phyloP scores from a whole-genome alignment of 2,797 vertebrate genomes.

The Anabacerthia variegaticeps region DNA sequence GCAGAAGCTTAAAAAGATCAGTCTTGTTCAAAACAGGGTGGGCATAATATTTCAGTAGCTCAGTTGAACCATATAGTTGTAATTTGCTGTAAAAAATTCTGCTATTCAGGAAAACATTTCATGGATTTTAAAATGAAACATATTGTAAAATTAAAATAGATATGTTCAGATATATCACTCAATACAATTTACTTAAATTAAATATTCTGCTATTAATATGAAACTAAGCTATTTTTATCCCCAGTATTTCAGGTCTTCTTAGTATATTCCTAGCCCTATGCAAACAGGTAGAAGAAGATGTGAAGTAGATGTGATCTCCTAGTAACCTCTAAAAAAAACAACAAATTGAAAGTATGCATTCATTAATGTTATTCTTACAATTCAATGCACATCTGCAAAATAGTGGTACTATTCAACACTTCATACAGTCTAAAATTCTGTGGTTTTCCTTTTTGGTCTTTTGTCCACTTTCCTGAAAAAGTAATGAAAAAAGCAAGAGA shows the following conservation, averaged over 20 bases:
- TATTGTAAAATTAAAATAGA: neutral
- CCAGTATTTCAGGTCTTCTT: neutral
- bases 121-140: neutral
- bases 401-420: neutral
- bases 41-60: neutral
- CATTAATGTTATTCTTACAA: neutral
- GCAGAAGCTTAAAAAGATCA: neutral
- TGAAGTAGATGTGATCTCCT: neutral
- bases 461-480: neutral
- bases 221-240: neutral
- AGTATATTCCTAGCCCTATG: neutral
- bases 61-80: neutral
- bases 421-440: neutral
- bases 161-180: neutral
- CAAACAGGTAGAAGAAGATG: neutral
- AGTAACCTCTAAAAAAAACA: neutral
- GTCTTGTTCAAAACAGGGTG: neutral
- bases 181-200: neutral
- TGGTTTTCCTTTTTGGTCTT: neutral
- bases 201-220: neutral
- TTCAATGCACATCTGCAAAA: neutral
- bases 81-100: neutral
- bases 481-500: neutral
- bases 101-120: neutral
- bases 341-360: neutral